Base-by-base conservation (phyloP, 2,888 invertebrate genomes). In the Caenorhabditis sp. region DNA sequence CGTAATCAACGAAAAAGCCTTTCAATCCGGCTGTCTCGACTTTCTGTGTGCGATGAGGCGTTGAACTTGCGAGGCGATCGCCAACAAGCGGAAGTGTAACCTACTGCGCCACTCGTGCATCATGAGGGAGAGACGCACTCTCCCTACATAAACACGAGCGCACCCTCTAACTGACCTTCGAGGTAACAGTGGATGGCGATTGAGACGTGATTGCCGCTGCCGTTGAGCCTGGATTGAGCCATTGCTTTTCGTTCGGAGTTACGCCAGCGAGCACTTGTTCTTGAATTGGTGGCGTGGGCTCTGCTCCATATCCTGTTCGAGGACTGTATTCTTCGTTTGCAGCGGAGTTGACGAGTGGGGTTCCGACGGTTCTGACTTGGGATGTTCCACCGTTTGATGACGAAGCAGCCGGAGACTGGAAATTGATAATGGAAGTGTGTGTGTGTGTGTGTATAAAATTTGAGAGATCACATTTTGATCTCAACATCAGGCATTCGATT, bases 1-100 rank as follows among this genome's bases (percentile, higher is more conserved):
- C 82, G 61, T 73, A 77, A 82, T 82, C 82, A 77, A 82, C 82
- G 82, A 82, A 59, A 66, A 14, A 64, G 54, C 64, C 76, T 68
- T 61, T 56, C 26, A 44, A 54, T 24, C 28, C 12, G 63, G 69
- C 69, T 2, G 14, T n/a, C 26, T 82, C 82, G 82, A 82, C 82
- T 82, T 82, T 82, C 82, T 61, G 82, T 47, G 77, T 82, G 82
- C 82, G n/a, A n/a, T 26, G 28, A 3, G 82, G 63, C 12, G 22
- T 24, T 54, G 79, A 79, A 79, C 73, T 51, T 2, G 49, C 6
- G 38, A 16, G 63, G 8, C 16, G 44, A 4, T 4, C 38, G 2
- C 4, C 26, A 22, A 26, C 66, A 14, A 26, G 19, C 74, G 12
- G 49, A 10, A 14, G 64, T 47, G 31, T 47, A 56, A 61, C 72